Evolutionary conservation across 2,888 invertebrate genomes (phyloP), one percentile per base, ranked within the genome.

Genomic region (Octonoba sinensis): DNA sequence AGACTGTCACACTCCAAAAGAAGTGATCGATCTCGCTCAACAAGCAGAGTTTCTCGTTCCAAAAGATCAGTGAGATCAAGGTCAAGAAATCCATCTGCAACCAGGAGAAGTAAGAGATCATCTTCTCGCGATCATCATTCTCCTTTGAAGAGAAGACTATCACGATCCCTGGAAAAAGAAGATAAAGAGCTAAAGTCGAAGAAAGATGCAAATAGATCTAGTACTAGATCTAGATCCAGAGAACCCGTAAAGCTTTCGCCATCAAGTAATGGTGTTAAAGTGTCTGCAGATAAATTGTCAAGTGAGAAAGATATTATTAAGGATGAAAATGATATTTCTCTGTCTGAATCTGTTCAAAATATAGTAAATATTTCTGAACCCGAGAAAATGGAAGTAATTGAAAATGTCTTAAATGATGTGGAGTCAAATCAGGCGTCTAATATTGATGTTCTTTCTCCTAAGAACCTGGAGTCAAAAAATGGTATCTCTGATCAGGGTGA

Each of bases 11-110:
- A 73, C 11, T 60, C 75, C 8, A 75, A 66, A 13, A 67, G 79
- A 44, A 73, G 47, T 69, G 72, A 16, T 3, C 36, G 79, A 24
- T 81, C 79, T 13, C 62, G 62, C 1, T 81, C 79, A 12, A 71
- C 65, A 59, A 77, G 77, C 49, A 49, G 46, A 49, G 8, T 59
- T 18, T 77, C 77, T 20, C 46, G 36, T n/a, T 49, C 77, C 12
- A 77, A 77, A 65, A 65, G 79, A 22, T 64, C 59, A 15, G 77
- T 56, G 18, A 44, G 77, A 3, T 79, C 79, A 1, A 73, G 79
- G 3, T 81, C 79, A 0, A 73, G 73, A 54, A 81, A 67, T 47
- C 22, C 69, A n/a, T 81, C 20, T 16, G 73, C 51, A n/a, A 54
- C 73, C 16, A 73, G 73, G 16, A 62, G 62, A 12, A 73, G 56